Conservation (phyloP, 1,140 invertebrate species). For the Brachionus koreanus region DNA sequence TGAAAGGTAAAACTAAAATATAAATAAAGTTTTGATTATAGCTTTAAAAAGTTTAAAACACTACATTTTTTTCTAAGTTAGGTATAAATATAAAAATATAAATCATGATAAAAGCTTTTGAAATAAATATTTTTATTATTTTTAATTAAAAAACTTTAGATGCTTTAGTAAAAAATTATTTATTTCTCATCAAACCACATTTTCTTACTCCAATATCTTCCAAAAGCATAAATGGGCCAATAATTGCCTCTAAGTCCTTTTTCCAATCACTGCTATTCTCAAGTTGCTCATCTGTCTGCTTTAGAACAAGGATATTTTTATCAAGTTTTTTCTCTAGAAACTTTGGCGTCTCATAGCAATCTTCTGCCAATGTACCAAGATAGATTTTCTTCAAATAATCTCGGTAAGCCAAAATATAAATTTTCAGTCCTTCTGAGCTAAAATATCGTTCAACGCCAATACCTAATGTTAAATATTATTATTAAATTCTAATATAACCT, state of each 20-base stretch:
- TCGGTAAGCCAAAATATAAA: neutral
- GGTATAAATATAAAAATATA: too few species aligned
- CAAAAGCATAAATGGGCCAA: neutral
- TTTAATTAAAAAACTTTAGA: neutral
- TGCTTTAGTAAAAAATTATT: neutral
- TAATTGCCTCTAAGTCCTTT: neutral
- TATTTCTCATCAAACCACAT: neutral
- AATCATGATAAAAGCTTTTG: too few species aligned
- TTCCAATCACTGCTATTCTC: neutral
- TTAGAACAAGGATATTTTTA: neutral
- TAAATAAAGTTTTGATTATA: too few species aligned
- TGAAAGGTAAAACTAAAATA: too few species aligned
- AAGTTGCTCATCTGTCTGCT: neutral
- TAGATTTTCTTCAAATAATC: neutral
- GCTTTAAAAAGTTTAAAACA: too few species aligned
- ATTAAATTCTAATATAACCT: neutral
- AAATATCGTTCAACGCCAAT: neutral
- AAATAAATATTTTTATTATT: neutral
- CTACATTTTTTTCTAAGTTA: too few species aligned
- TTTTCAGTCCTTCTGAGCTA: neutral
- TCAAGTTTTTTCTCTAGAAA: neutral
- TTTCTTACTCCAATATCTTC: neutral
- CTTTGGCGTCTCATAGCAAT: neutral
- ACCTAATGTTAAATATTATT: neutral
- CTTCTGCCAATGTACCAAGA: neutral